These are phyloP conservation scores for Lacerta viridis DNA, from an alignment of 2,797 vertebrate species.

Conservation along the genomic window DNA sequence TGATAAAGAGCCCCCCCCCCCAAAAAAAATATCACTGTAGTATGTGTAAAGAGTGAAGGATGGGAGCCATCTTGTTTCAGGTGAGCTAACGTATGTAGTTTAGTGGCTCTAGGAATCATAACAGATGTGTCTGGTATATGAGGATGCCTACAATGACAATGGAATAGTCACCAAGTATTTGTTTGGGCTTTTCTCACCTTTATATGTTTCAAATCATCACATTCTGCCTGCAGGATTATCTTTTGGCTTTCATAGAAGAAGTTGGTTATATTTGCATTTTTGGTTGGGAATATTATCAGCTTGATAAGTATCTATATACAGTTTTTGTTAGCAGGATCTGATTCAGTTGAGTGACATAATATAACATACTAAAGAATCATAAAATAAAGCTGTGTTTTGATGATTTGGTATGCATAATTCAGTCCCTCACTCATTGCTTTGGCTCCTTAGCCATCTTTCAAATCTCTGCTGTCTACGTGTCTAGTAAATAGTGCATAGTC, in stretches of 20 bases:
- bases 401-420: neutral
- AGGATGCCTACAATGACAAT: neutral
- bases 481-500: conserved; percentile 23
- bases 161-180: neutral
- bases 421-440: neutral
- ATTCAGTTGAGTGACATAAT: neutral
- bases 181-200: neutral
- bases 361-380: neutral
- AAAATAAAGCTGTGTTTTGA: neutral
- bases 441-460: neutral
- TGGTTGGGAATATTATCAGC: neutral
- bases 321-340: neutral
- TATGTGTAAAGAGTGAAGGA: conserved; percentile 25
- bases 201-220: neutral
- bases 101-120: conserved; percentile 18
- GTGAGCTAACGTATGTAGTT: conserved; percentile 23
- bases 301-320: neutral
- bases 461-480: neutral
- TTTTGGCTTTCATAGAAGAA: conserved; percentile 6
- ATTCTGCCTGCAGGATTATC: neutral
- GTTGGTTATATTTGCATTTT: neutral
- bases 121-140: neutral
- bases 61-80: conserved; percentile 40
- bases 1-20: too few relatives aligned
- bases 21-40: neutral